These are phyloP conservation scores for Ceratoteleas bidentatus DNA, from an alignment of 1,140 invertebrate genomes.

Conservation along the genomic window DNA sequence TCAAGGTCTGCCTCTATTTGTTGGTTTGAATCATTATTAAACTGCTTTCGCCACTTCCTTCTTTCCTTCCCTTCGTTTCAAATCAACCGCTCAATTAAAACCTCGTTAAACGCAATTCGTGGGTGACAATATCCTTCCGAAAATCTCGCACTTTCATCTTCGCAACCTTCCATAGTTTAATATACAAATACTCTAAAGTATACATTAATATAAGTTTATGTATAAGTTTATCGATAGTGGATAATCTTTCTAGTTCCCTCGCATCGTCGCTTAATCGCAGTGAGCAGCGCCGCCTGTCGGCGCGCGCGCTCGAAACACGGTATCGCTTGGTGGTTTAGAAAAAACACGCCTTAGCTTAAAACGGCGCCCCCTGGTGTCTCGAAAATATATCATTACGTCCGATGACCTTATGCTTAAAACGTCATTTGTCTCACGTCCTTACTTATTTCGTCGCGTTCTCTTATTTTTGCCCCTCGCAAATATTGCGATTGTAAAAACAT, in stretches of 20 bases:
- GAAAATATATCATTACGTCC: conserved; percentile 54
- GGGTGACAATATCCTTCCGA: conserved; percentile 29
- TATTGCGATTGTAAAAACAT: conserved; percentile 52
- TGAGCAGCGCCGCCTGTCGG: conserved; percentile 15
- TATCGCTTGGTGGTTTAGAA: conserved; percentile 16
- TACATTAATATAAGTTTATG: conserved; percentile 67
- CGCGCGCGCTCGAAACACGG: conserved; percentile 17
- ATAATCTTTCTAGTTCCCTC: conserved; percentile 52
- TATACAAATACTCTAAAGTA: conserved; percentile 67
- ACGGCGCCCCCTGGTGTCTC: conserved; percentile 35
- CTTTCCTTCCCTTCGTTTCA: conserved; percentile 13
- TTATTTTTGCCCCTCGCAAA: conserved; percentile 23
- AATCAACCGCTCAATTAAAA: conserved; percentile 26
- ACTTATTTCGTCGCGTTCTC: conserved; percentile 5
- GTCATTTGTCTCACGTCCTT: conserved; percentile 5
- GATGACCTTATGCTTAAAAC: conserved; percentile 24
- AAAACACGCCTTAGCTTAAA: conserved; percentile 42
- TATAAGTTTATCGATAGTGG: conserved; percentile 60
- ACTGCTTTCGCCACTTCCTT: conserved; percentile 10
- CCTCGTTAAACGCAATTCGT: conserved; percentile 18
- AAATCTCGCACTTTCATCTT: conserved; percentile 28
- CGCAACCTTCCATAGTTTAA: conserved; percentile 49
- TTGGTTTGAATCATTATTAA: conserved; percentile 39
- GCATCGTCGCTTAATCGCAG: conserved; percentile 24
- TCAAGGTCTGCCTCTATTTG: conserved; percentile 58